Evolutionary conservation across 2,113 vertebrate species (phyloP).

Genomic region (Emydura subglobosa): DNA sequence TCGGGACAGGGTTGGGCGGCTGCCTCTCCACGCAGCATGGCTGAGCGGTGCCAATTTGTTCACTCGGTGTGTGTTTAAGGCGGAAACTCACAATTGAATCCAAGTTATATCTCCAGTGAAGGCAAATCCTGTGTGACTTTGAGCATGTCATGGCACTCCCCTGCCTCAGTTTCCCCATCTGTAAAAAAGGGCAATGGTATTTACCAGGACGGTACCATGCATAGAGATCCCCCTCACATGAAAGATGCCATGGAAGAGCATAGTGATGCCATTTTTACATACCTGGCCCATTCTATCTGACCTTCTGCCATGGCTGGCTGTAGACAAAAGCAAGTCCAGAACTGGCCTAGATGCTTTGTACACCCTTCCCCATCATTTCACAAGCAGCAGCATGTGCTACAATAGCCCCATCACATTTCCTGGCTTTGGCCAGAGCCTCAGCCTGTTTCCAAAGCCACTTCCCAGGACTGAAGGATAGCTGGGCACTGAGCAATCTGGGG

Average conservation of each 20-base stretch:
- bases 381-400: background rate
- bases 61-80: background rate
- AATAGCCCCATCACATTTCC: background rate
- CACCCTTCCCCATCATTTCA: background rate
- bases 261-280: background rate
- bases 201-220: constrained; percentile 11
- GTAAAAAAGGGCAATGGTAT: constrained; percentile 12
- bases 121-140: constrained; percentile 19
- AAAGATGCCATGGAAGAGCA: background rate
- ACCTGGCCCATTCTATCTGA: background rate
- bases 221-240: constrained; percentile 12
- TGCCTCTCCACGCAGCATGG: background rate
- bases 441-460: background rate
- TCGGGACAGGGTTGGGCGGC: background rate
- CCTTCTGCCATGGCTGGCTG: background rate
- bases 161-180: background rate
- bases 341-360: background rate
- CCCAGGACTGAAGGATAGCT: background rate
- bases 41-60: background rate
- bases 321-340: background rate
- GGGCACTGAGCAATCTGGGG: background rate
- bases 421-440: background rate
- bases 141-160: background rate
- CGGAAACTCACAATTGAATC: background rate
- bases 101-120: background rate